Percentiles rank a stretch among this genome's conserved stretches.
These are phyloP conservation scores for Chlorops oryzae DNA, from an alignment of 1,140 invertebrate species.

Conservation along the genomic window DNA sequence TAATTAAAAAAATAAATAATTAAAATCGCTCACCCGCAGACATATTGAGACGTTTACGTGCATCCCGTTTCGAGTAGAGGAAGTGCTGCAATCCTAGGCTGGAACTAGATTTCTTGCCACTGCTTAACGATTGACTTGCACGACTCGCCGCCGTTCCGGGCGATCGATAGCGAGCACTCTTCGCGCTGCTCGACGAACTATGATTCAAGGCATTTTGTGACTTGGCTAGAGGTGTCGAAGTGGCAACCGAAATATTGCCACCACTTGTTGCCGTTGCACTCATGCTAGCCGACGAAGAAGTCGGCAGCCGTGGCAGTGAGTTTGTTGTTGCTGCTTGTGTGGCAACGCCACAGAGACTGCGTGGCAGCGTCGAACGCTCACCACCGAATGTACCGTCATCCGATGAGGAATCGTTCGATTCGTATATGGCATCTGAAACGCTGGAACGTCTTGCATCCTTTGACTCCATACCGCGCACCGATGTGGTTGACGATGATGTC, in stretches of 20 bases:
- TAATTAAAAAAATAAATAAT: slow-evolving; percentile 8
- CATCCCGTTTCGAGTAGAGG: slow-evolving; percentile 51
- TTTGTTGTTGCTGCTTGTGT: slow-evolving; percentile 59
- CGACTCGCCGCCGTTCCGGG: slow-evolving; percentile 60
- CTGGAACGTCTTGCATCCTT: slow-evolving; percentile 53
- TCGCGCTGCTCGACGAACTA: slow-evolving; percentile 54
- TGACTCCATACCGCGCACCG: too few relatives aligned
- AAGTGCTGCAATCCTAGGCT: slow-evolving; percentile 63
- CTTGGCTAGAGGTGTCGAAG: slow-evolving; percentile 59
- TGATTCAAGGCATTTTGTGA: slow-evolving; percentile 62
- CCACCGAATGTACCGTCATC: slow-evolving; percentile 56
- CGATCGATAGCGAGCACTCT: slow-evolving; percentile 78
- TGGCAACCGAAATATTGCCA: slow-evolving; percentile 19
- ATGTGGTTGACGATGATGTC: slow-evolving; percentile 24
- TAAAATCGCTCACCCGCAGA: slow-evolving; percentile 50
- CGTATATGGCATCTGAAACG: slow-evolving; percentile 62
- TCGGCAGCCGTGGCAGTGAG: slow-evolving; percentile 65
- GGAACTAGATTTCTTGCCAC: slow-evolving; percentile 63
- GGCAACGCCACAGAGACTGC: slow-evolving; percentile 56
- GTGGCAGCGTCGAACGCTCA: slow-evolving; percentile 56
- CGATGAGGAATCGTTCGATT: slow-evolving; percentile 58
- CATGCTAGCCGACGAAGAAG: slow-evolving; percentile 51
- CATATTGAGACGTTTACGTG: slow-evolving; percentile 53
- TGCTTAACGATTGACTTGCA: slow-evolving; percentile 32
- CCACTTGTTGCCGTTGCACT: slow-evolving; percentile 10